phyloP scores from a whole-genome alignment of 2,888 invertebrate species.

The Lasioglossum zephyrum region DNA sequence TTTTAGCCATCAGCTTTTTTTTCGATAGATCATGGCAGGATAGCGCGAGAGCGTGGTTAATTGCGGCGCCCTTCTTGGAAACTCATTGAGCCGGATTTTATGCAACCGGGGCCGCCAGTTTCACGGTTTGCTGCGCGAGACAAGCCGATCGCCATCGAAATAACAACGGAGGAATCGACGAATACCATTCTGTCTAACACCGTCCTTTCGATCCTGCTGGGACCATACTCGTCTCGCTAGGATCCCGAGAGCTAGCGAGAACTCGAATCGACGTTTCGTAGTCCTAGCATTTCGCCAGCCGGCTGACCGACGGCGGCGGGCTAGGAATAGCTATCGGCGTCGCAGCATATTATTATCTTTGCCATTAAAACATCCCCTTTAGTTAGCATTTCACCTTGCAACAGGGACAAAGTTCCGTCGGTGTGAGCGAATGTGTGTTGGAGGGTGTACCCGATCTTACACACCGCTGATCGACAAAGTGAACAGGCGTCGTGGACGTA shows the following conservation, averaged over 20 bases:
- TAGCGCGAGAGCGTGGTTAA: slow-evolving; percentile 33
- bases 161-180: background rate
- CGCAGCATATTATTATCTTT: slow-evolving; percentile 75
- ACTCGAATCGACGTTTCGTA: background rate
- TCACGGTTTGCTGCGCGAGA: slow-evolving; percentile 47
- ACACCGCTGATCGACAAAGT: slow-evolving; percentile 82
- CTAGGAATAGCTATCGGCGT: slow-evolving; percentile 70
- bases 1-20: slow-evolving; percentile 23
- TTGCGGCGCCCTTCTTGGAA: slow-evolving; percentile 48
- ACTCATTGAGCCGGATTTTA: slow-evolving; percentile 61
- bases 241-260: too few species aligned
- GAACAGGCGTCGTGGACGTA: slow-evolving; percentile 77
- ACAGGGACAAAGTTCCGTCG: slow-evolving; percentile 77
- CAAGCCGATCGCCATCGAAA: slow-evolving; percentile 14
- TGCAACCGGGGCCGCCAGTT: slow-evolving; percentile 37
- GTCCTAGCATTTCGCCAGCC: background rate
- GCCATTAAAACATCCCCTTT: slow-evolving; percentile 82
- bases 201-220: background rate
- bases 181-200: background rate
- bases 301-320: slow-evolving; percentile 7
- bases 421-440: slow-evolving; percentile 41
- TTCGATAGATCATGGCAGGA: slow-evolving; percentile 39
- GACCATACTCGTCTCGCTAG: background rate
- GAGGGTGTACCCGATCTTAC: slow-evolving; percentile 76
- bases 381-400: slow-evolving; percentile 81